Conservation (phyloP, 2,888 invertebrate species). For the Sisyra terminalis region DNA sequence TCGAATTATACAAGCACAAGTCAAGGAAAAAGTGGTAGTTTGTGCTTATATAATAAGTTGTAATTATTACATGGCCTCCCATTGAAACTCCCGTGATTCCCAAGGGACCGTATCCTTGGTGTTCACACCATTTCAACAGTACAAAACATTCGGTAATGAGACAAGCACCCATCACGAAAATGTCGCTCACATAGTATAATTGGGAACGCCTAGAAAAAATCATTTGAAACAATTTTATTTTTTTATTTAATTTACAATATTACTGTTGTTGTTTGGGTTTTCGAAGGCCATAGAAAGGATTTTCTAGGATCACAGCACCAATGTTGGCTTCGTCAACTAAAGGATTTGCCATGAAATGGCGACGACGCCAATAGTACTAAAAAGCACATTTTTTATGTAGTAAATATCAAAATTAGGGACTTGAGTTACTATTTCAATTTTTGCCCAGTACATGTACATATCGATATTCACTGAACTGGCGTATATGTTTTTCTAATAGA, state of each 20-base stretch:
- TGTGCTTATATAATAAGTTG: conserved; percentile 3
- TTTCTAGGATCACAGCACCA: conserved; percentile 87
- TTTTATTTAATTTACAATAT: conserved; percentile 18
- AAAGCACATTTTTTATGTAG: conserved; percentile 15
- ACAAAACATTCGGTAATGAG: conserved; percentile 85
- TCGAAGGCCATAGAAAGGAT: conserved; percentile 85
- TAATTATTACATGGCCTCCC: conserved; percentile 83
- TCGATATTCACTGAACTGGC: too few relatives aligned
- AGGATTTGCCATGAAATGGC: conserved; percentile 82
- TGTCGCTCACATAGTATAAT: conserved; percentile 88
- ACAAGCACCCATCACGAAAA: conserved; percentile 98
- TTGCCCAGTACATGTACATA: too few relatives aligned
- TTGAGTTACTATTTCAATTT: too few relatives aligned
- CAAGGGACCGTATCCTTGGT: conserved; percentile 78
- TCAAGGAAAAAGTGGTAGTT: background rate
- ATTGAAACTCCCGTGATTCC: conserved; percentile 92
- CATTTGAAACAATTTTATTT: too few relatives aligned
- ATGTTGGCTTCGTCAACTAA: conserved; percentile 77
- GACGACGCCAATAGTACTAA: conserved; percentile 80
- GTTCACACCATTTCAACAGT: conserved; percentile 86
- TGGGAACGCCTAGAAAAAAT: conserved; percentile 55
- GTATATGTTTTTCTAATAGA: too few relatives aligned
- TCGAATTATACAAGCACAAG: background rate
- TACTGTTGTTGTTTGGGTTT: conserved; percentile 80
- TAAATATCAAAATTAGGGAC: too few relatives aligned